A percentile compares a stretch with the other conserved stretches of the same genome.
Conservation (phyloP, 2,888 invertebrate genomes). For the Brassicogethes aeneus region DNA sequence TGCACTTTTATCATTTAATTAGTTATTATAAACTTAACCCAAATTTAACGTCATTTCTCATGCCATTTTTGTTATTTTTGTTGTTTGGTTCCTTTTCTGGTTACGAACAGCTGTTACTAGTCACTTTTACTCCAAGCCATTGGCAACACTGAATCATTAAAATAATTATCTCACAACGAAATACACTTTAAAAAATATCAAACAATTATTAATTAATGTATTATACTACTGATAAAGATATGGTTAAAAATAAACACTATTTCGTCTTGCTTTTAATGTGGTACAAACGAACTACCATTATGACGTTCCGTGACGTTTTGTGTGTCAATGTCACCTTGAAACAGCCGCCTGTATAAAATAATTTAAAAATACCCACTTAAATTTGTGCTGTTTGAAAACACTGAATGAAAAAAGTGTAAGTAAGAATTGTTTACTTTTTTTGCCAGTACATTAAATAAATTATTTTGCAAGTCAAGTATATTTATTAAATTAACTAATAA, state of each 20-base stretch:
- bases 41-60: conserved; percentile 3
- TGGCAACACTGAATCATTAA: conserved; percentile 3
- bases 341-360: conserved; percentile 4
- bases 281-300: too few species aligned
- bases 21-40: background rate
- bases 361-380: conserved; percentile 5
- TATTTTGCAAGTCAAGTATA: too few species aligned
- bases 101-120: conserved; percentile 21
- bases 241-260: too few species aligned
- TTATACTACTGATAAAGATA: too few species aligned
- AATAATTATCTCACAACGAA: too few species aligned
- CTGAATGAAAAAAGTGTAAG: background rate
- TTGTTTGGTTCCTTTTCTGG: conserved; percentile 7
- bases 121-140: conserved; percentile 4
- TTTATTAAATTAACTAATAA: too few species aligned
- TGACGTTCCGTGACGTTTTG: too few species aligned
- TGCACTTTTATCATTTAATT: background rate
- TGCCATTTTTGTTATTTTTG: conserved; percentile 17
- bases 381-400: background rate
- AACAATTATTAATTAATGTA: too few species aligned
- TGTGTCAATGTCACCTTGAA: conserved; percentile 18
- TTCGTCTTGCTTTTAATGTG: too few species aligned
- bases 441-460: too few species aligned
- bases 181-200: too few species aligned
- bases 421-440: background rate